Base-by-base conservation (phyloP, 92 coral and sea anemone genomes). In the Epizoanthus scotinus region DNA sequence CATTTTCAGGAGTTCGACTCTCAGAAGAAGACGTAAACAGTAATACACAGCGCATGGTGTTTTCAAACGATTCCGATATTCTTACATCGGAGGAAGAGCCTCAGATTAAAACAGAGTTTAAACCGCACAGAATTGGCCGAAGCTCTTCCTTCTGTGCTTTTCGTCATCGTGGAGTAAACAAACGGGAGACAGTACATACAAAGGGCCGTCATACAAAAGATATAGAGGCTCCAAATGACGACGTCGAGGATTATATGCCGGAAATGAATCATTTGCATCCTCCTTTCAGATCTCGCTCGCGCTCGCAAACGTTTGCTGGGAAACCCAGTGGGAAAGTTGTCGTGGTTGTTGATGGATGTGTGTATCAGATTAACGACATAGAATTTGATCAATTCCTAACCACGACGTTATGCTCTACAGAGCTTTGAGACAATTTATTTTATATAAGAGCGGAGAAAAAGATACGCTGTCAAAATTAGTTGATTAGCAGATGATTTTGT, bases 271-370 rank as follows among this genome's bases (percentile, higher is more conserved):
- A 15, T 2, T 64, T 64, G 15, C 20, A 34, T 34, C 70, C 47
- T 64, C 70, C 70, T 25, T 9, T 19, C 5, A 64, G 70, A 64
- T 64, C 70, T 64, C 70, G 70, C 42, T 64, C 70, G 19, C 70
- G 70, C 42, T 64, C 70, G 19, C 70, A n/a, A 29, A 64, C 70
- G 6, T 64, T 64, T 64, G 44, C 40, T 29, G 70, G 70, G 15
- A 64, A 64, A 64, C 20, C 70, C 24, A 64, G 70, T 64, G 70
- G 29, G 29, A 64, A 64, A 12, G 21, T 64, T 8, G 70, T 64
- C 13, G 70, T 64, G 38, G 70, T 64, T 15, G 40, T 64, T 27
- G 70, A 64, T 15, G 70, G 70, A 29, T 28, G 70, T 44, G 47
- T 64, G 3, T 64, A 64, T 64, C 70, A 64, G n/a, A 64, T 44